Conservation (phyloP, 1,140 invertebrate species). For the Leguminivora glycinivorella region DNA sequence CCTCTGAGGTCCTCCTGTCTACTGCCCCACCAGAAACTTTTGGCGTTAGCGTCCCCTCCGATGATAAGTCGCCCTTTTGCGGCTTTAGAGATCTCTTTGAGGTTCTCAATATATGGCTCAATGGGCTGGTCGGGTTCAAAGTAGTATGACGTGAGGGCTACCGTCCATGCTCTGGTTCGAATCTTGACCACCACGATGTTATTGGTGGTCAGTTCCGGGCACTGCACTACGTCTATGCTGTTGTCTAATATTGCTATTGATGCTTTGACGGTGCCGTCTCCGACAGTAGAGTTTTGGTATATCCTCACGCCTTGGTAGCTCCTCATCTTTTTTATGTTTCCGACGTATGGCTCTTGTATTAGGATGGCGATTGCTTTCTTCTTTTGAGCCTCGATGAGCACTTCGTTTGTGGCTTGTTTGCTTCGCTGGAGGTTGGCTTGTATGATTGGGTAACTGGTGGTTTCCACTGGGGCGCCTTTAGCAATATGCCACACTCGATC, state of each 20-base stretch:
- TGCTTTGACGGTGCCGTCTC: slow-evolving; percentile 23
- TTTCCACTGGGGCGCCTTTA: no score
- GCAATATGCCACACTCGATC: no score
- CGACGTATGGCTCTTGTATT: slow-evolving; percentile 34
- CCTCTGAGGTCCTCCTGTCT: slow-evolving; percentile 1
- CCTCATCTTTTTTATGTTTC: neutral
- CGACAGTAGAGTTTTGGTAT: slow-evolving; percentile 10
- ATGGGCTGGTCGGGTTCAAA: slow-evolving; percentile 19
- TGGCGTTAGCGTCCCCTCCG: slow-evolving; percentile 33
- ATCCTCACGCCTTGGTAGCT: slow-evolving; percentile 8
- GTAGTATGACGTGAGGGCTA: slow-evolving; percentile 9
- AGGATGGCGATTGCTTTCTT: neutral
- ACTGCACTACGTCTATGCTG: slow-evolving; percentile 10
- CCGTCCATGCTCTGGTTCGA: slow-evolving; percentile 10
- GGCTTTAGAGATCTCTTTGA: neutral
- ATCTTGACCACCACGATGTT: no score
- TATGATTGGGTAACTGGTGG: no score
- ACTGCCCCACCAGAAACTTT: slow-evolving; percentile 34
- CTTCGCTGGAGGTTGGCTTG: slow-evolving; percentile 34
- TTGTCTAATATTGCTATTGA: slow-evolving; percentile 33
- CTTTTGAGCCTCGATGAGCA: slow-evolving; percentile 14
- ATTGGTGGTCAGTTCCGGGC: slow-evolving; percentile 28
- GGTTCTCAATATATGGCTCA: slow-evolving; percentile 22
- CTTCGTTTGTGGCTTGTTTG: slow-evolving; percentile 29
- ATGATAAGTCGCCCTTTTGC: neutral